Evolutionary conservation across 2,797 vertebrate genomes (phyloP), one percentile per base, ranked within the genome.

Genomic region (Nannoperca obscura): DNA sequence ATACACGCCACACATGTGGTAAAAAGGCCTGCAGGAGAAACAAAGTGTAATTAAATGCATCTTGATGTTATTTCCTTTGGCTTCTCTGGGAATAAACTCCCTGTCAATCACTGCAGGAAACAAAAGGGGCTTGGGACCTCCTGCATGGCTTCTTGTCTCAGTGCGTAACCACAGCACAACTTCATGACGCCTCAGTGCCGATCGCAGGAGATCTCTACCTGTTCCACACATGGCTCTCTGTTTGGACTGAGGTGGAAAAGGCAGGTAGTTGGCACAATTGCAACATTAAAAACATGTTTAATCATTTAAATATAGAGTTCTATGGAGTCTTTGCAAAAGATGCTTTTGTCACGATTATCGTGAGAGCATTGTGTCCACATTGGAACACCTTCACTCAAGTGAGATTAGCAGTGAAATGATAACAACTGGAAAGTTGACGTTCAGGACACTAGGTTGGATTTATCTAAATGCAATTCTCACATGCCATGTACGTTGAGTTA

Each of bases 1-100:
- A 93, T 91, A 80, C 81, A 90, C 68, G 80, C 93, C 92, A 94
- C 93, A 95, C 94, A 93, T 94, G 91, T 83, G 81, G 91, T 87
- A 90, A 78, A 91, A 91, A 90, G 85, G 81, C 90, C 86, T 78
- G 78, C 79, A 88, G 86, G 83, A 89, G 83, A 76, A 70, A 83
- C 86, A 85, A 82, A 71, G 86, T 91, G 87, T 90, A 92, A 92
- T 94, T 93, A 93, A 89, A 79, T 90, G 91, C 65, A 91, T 89
- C 87, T 89, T 88, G 82, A 83, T 92, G 88, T 85, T 90, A 90
- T 93, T 93, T 93, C 92, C 87, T 91, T 87, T 84, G 85, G 89
- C 85, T 92, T 91, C 87, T 78, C 71, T 40, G 83, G 91, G 91
- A 94, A 92, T 91, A 86, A 55, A 73, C 74, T 38, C 15, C 53